Evolutionary conservation across 2,113 vertebrate genomes (phyloP).

Genomic region (Acanthochromis polyacanthus): DNA sequence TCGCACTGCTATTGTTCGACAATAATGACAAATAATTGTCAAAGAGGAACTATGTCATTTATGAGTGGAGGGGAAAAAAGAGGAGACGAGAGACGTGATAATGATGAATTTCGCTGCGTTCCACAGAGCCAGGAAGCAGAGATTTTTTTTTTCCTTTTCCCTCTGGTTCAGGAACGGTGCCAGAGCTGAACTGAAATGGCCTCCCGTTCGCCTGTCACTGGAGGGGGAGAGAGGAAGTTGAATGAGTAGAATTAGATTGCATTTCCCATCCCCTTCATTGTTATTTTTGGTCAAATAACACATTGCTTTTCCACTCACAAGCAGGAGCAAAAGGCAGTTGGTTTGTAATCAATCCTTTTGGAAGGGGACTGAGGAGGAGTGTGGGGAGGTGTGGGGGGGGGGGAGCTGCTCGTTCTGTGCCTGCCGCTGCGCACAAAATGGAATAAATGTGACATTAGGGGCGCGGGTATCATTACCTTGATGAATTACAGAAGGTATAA

Average conservation of each 20-base stretch:
- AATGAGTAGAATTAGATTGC: conserved; percentile 82
- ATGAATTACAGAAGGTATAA: conserved; percentile 90
- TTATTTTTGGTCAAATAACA: conserved; percentile 86
- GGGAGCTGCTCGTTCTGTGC: conserved; percentile 74
- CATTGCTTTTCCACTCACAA: conserved; percentile 81
- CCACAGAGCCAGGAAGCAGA: conserved; percentile 57
- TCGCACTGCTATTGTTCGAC: conserved; percentile 50
- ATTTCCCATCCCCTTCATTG: conserved; percentile 80
- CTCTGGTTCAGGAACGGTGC: conserved; percentile 61
- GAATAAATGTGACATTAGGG: conserved; percentile 90
- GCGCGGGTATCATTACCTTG: conserved; percentile 90
- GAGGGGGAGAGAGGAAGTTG: conserved; percentile 66
- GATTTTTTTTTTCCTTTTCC: conserved; percentile 1
- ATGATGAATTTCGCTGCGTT: conserved; percentile 72
- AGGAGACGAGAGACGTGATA: conserved; percentile 52
- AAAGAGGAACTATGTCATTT: conserved; percentile 65
- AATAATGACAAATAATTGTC: conserved; percentile 77
- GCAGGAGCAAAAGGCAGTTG: conserved; percentile 79
- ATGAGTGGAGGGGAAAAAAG: conserved; percentile 48
- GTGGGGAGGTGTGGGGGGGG: background rate
- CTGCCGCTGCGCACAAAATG: conserved; percentile 81
- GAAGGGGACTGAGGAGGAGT: conserved; percentile 44
- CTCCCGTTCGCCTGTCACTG: conserved; percentile 75
- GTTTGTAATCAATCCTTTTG: conserved; percentile 88
- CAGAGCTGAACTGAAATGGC: conserved; percentile 73